phyloP scores from a whole-genome alignment of 2,888 invertebrate species.

The Bugula neritina region DNA sequence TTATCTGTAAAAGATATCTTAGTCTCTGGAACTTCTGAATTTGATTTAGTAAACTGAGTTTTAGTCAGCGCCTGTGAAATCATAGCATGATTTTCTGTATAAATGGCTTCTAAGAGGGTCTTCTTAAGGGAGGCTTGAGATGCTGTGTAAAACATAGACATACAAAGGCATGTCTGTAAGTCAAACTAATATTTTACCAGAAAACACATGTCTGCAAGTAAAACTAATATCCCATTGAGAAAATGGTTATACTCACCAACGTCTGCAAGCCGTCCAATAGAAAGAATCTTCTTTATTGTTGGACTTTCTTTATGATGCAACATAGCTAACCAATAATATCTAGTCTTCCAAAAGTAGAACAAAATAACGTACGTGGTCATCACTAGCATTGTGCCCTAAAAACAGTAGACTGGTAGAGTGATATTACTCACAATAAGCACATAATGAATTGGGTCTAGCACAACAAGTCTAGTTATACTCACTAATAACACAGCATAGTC shows the following conservation, averaged over 20 bases:
- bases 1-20: too few relatives aligned
- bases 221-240: too few relatives aligned
- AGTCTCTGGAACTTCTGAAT: too few relatives aligned
- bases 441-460: too few relatives aligned
- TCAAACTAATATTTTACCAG: too few relatives aligned
- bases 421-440: too few relatives aligned
- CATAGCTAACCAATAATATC: constrained; percentile 10
- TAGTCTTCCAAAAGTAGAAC: constrained; percentile 23
- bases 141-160: too few relatives aligned
- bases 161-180: too few relatives aligned
- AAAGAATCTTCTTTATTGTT: constrained; percentile 3
- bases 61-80: not conserved
- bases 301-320: not conserved
- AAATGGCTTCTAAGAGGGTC: constrained; percentile 3
- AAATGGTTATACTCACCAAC: not conserved
- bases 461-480: too few relatives aligned
- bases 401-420: too few relatives aligned
- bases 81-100: not conserved
- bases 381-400: constrained; percentile 12
- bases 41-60: not conserved
- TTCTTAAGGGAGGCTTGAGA: constrained; percentile 13
- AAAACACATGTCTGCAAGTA: not conserved
- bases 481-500: too few relatives aligned
- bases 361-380: not conserved
- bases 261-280: not conserved